These are phyloP conservation scores for Notarius quadriscutis DNA, from an alignment of 2,113 vertebrate genomes.

Conservation along the genomic window DNA sequence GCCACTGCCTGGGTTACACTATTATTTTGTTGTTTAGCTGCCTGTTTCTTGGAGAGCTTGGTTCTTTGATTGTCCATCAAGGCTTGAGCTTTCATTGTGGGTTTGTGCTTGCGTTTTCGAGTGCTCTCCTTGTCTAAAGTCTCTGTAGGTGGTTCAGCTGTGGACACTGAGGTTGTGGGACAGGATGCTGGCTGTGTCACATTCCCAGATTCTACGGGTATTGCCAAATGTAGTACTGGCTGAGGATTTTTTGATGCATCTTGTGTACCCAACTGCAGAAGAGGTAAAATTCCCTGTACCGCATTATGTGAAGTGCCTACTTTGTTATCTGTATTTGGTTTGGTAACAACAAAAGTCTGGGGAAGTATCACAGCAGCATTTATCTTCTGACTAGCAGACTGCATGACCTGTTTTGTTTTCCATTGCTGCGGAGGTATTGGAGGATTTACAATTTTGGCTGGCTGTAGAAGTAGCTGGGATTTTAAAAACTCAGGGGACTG, in stretches of 20 bases:
- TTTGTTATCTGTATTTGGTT: constrained; percentile 28
- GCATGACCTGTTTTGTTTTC: background rate
- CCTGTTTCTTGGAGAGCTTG: constrained; percentile 41
- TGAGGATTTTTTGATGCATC: background rate
- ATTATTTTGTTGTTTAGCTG: background rate
- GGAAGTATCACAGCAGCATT: constrained; percentile 62
- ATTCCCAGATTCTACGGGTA: background rate
- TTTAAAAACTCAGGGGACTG: background rate
- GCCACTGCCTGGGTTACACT: background rate
- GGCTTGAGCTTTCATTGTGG: constrained; percentile 51
- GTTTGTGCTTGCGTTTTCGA: constrained; percentile 54
- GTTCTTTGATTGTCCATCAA: constrained; percentile 29
- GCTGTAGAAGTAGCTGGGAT: background rate
- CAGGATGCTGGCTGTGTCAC: background rate
- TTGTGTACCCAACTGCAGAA: background rate
- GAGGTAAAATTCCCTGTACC: constrained; percentile 10
- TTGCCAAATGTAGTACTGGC: background rate
- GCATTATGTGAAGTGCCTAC: constrained; percentile 8
- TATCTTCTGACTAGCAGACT: background rate
- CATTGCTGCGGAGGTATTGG: background rate
- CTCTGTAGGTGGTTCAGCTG: constrained; percentile 8
- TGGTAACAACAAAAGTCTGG: constrained; percentile 59
- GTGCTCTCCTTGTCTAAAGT: background rate
- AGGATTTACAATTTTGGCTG: background rate
- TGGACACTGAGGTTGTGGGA: background rate